These are phyloP conservation scores for Drosophila colorata DNA, from an alignment of 2,888 invertebrate genomes.

Conservation along the genomic window DNA sequence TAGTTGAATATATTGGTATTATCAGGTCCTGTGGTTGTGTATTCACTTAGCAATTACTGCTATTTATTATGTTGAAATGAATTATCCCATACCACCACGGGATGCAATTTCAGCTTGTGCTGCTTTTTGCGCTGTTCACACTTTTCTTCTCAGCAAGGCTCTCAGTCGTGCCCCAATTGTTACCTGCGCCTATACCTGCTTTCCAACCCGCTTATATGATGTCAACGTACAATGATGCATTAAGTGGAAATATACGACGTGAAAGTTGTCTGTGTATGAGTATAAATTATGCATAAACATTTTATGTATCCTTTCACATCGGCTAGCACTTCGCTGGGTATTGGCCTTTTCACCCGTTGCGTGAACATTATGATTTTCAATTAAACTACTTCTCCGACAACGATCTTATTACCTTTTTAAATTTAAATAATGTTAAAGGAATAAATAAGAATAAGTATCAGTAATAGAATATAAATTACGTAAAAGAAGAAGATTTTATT, in stretches of 20 bases:
- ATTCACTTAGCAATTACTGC: slow-evolving; percentile 79
- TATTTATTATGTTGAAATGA: slow-evolving; percentile 82
- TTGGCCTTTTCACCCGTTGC: no score
- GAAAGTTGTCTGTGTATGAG: not conserved
- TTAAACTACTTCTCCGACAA: no score
- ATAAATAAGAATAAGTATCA: no score
- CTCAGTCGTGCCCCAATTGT: not conserved
- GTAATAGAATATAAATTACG: no score
- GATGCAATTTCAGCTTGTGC: slow-evolving; percentile 78
- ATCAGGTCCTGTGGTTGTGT: slow-evolving; percentile 25
- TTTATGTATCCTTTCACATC: no score
- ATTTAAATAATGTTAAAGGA: no score
- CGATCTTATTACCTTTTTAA: no score
- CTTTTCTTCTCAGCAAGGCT: slow-evolving; percentile 20
- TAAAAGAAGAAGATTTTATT: not conserved
- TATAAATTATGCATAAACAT: no score
- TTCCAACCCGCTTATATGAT: slow-evolving; percentile 15
- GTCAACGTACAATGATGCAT: slow-evolving; percentile 25
- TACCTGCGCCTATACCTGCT: not conserved
- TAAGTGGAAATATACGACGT: slow-evolving; percentile 36
- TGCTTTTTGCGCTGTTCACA: slow-evolving; percentile 42
- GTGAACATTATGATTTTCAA: no score
- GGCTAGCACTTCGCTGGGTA: no score
- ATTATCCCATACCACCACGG: slow-evolving; percentile 77
- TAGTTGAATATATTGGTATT: slow-evolving; percentile 13